Evolutionary conservation across 2,888 invertebrate genomes (phyloP).

Genomic region (Pheosia gnoma): DNA sequence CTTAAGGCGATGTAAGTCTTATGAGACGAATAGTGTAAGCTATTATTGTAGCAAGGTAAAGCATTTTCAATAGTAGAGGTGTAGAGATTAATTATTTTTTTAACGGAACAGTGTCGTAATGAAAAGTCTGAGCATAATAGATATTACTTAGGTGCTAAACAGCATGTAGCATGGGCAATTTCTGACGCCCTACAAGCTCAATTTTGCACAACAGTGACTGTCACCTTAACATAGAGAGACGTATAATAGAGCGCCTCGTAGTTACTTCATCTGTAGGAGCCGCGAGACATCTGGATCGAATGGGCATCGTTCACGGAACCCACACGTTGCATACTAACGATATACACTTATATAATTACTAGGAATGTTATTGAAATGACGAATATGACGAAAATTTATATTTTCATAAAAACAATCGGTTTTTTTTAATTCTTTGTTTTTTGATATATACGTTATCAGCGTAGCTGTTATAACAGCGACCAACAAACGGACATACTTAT

Average conservation of each 20-base stretch:
- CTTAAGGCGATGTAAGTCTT: conserved; percentile 5
- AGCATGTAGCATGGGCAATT: neutral
- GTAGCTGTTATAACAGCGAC: too few relatives aligned
- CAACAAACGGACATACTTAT: too few relatives aligned
- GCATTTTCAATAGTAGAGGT: too few relatives aligned
- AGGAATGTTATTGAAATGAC: neutral
- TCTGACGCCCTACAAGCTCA: neutral
- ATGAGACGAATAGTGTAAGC: too few relatives aligned
- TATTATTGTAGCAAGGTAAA: too few relatives aligned
- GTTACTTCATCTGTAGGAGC: conserved; percentile 22
- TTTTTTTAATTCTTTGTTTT: too few relatives aligned
- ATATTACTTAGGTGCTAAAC: neutral
- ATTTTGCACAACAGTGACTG: neutral
- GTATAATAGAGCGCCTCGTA: conserved; percentile 8
- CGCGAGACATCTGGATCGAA: conserved; percentile 28
- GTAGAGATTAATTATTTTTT: too few relatives aligned
- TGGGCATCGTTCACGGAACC: conserved; percentile 8
- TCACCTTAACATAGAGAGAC: conserved; percentile 13
- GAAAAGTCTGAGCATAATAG: too few relatives aligned
- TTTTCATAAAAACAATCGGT: too few relatives aligned
- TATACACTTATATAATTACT: neutral
- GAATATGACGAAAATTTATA: too few relatives aligned
- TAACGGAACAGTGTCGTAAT: too few relatives aligned
- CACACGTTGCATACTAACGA: conserved; percentile 19
- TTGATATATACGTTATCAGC: too few relatives aligned